phyloP scores from a whole-genome alignment of 2,113 vertebrate genomes.

The Microcebus griseorufus region DNA sequence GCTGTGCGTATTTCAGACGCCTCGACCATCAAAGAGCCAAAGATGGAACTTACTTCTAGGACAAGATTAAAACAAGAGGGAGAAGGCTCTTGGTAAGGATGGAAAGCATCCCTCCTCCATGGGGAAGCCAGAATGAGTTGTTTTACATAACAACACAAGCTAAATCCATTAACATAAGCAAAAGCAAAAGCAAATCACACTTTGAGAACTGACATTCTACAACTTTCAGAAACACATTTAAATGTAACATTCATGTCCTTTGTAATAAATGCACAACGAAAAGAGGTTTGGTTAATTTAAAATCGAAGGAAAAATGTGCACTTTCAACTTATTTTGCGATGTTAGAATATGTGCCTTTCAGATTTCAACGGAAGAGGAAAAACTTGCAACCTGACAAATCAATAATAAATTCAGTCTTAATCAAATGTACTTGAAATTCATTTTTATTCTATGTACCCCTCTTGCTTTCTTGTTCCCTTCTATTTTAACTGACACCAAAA shows the following conservation, averaged over 20 bases:
- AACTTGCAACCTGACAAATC: constrained; percentile 24
- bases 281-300: constrained; percentile 47
- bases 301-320: constrained; percentile 62
- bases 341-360: background rate
- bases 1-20: background rate
- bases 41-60: background rate
- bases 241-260: constrained; percentile 52
- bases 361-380: background rate
- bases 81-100: background rate
- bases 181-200: background rate
- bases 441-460: constrained; percentile 66
- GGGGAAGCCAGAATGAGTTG: background rate
- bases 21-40: background rate
- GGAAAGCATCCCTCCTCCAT: background rate
- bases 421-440: constrained; percentile 74
- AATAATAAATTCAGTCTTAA: constrained; percentile 77
- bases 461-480: constrained; percentile 65
- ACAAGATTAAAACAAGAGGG: constrained; percentile 28
- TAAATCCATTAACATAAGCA: background rate
- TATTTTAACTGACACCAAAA: constrained; percentile 62
- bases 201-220: background rate
- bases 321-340: constrained; percentile 23
- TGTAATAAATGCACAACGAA: constrained; percentile 60
- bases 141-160: background rate
- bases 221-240: background rate